Percentiles rank a stretch among this genome's conserved stretches.
phyloP scores from a whole-genome alignment of 2,797 vertebrate genomes.

The Morelia viridis region DNA sequence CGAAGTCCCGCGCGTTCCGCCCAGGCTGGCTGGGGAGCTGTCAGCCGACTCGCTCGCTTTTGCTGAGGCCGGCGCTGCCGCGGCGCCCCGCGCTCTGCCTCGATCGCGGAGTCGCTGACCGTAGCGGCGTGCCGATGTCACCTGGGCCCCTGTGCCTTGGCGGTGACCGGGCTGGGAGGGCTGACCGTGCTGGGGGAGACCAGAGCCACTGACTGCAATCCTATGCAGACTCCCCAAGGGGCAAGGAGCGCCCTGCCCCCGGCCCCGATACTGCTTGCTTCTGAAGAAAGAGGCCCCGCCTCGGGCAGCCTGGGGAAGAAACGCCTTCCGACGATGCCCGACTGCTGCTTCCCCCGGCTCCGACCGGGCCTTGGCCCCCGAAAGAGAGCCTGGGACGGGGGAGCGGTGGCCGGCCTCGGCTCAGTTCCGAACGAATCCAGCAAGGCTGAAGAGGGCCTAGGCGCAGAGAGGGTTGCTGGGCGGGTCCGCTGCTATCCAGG shows the following conservation, averaged over 20 bases:
- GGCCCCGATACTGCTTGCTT: neutral
- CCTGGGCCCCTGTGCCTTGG: neutral
- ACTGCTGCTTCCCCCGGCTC: neutral
- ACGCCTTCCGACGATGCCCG: neutral
- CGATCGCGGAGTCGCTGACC: neutral
- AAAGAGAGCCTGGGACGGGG: neutral
- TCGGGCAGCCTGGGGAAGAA: neutral
- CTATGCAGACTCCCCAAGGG: neutral
- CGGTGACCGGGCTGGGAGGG: no score
- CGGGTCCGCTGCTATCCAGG: neutral
- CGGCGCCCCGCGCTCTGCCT: neutral
- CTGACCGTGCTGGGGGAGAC: neutral
- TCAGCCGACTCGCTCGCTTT: neutral
- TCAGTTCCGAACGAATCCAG: neutral
- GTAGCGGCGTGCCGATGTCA: neutral
- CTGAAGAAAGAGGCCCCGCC: no score
- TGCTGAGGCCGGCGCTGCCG: neutral
- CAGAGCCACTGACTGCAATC: neutral
- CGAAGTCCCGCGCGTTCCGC: neutral
- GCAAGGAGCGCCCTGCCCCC: no score
- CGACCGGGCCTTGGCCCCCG: neutral
- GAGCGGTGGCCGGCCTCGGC: neutral
- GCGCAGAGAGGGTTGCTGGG: neutral
- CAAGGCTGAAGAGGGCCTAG: neutral
- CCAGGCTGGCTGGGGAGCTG: slow-evolving; percentile 11